Evolutionary conservation across 2,797 vertebrate genomes (phyloP).

Genomic region (Cryptoprocta ferox): DNA sequence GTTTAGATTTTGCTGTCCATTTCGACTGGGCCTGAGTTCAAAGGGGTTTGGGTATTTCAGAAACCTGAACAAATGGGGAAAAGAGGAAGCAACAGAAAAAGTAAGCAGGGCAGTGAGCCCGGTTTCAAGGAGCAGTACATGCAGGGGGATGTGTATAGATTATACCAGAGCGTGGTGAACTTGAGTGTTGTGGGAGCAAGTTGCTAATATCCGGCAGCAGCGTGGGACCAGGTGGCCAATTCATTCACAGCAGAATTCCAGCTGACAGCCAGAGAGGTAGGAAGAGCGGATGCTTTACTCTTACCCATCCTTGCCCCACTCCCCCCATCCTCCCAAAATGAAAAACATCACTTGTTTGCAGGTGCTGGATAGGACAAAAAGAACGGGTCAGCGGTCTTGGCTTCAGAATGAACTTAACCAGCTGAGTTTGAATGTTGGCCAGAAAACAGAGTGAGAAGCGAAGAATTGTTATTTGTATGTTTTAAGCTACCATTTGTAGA

Average conservation of each 20-base stretch:
- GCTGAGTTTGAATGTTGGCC: not conserved
- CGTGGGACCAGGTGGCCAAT: not conserved
- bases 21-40: not conserved
- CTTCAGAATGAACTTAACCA: not conserved
- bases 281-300: accelerated
- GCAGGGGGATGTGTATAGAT: accelerated
- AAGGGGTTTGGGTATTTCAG: not conserved
- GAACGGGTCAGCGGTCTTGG: not conserved
- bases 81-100: not conserved
- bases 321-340: no score
- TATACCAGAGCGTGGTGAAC: not conserved
- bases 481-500: not conserved
- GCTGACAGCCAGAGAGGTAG: not conserved
- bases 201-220: not conserved
- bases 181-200: not conserved
- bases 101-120: not conserved
- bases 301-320: not conserved
- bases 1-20: not conserved
- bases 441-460: not conserved
- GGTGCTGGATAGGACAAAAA: not conserved
- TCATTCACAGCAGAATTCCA: not conserved
- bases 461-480: not conserved
- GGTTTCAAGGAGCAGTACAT: not conserved
- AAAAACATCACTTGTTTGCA: not conserved
- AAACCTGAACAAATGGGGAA: not conserved